Evolutionary conservation across 2,797 vertebrate species (phyloP).

Genomic region (Lacerta bilineata): DNA sequence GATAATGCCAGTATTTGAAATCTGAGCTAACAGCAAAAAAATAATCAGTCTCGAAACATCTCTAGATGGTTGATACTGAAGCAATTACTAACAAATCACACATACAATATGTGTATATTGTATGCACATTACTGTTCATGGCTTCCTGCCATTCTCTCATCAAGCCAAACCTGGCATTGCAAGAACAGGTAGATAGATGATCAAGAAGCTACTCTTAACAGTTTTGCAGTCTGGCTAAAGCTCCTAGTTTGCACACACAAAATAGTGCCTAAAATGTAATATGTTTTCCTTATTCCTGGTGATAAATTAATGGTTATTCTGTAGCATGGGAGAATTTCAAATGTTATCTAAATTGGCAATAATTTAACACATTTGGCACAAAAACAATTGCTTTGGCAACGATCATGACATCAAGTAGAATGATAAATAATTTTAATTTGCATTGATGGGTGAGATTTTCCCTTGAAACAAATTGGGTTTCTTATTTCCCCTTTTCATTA

Average conservation of each 20-base stretch:
- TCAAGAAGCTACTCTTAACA: constrained; percentile 25
- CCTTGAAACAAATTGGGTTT: constrained; percentile 20
- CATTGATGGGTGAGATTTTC: background rate
- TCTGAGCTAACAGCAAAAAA: background rate
- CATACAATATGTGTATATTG: background rate
- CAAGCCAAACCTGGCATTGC: rapidly evolving
- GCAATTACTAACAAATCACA: background rate
- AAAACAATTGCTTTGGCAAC: background rate
- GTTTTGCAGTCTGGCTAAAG: constrained; percentile 14
- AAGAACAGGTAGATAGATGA: background rate
- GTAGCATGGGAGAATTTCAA: background rate
- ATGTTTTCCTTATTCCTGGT: background rate
- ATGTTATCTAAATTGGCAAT: background rate
- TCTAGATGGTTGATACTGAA: background rate
- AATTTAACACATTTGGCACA: background rate
- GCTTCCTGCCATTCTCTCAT: background rate
- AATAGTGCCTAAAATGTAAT: background rate
- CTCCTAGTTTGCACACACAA: constrained; percentile 3
- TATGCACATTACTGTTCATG: background rate
- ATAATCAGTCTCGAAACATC: background rate
- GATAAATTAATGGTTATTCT: background rate
- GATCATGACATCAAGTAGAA: background rate
- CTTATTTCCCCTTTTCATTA: background rate
- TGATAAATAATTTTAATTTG: background rate
- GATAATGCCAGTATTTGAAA: background rate